These are phyloP conservation scores for Cyprinodon diabolis DNA, from an alignment of 2,797 vertebrate species.

Conservation along the genomic window DNA sequence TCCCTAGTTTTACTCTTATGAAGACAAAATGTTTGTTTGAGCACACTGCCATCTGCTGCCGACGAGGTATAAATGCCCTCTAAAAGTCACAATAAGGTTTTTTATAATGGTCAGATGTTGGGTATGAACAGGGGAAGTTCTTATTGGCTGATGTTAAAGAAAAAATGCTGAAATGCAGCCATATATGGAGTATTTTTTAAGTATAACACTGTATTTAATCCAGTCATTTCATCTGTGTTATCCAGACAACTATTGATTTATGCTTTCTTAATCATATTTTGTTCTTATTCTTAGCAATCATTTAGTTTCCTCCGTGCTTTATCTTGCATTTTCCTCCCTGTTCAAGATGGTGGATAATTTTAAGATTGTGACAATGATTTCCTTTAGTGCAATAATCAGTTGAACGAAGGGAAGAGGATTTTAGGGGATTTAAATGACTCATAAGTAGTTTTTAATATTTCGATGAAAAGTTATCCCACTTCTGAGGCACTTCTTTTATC, in stretches of 20 bases:
- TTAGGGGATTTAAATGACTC: constrained; percentile 41
- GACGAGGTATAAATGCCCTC: constrained; percentile 63
- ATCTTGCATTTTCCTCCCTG: constrained; percentile 37
- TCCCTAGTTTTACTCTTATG: constrained; percentile 43
- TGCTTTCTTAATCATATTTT: constrained; percentile 66
- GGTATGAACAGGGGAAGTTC: constrained; percentile 43
- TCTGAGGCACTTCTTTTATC: constrained; percentile 50
- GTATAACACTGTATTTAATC: constrained; percentile 72
- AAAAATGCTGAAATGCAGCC: constrained; percentile 53
- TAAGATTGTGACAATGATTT: constrained; percentile 82
- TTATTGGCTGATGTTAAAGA: constrained; percentile 56
- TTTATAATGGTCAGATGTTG: constrained; percentile 43
- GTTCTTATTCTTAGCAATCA: constrained; percentile 77
- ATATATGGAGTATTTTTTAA: constrained; percentile 65
- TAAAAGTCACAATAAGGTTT: constrained; percentile 41
- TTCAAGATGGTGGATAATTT: constrained; percentile 62
- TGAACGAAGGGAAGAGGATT: constrained; percentile 60
- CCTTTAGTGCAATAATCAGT: constrained; percentile 94
- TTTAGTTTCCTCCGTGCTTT: constrained; percentile 52
- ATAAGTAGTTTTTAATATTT: constrained; percentile 36
- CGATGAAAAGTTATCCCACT: constrained; percentile 37
- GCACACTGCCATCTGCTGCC: constrained; percentile 80
- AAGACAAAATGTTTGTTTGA: constrained; percentile 62
- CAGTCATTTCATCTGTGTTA: constrained; percentile 63
- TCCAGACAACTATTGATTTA: constrained; percentile 70